Evolutionary conservation across 2,797 vertebrate genomes (phyloP), one percentile per base, ranked within the genome.

Genomic region (Tenualosa thibaudeaui): DNA sequence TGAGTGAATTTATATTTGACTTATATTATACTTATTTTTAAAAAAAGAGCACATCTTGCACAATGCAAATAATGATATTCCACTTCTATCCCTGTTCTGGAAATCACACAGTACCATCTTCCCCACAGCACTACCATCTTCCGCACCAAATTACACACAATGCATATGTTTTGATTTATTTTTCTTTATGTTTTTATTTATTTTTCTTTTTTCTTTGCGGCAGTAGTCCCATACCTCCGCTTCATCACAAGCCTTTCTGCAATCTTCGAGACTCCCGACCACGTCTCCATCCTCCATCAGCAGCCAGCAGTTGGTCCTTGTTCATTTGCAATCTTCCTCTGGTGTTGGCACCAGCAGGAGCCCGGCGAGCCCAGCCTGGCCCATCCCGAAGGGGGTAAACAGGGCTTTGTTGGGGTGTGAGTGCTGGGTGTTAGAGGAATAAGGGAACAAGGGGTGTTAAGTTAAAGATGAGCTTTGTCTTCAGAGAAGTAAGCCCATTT

Each of bases 261-360:
- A 40, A 78, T 78, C 5, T 3, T 13, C 37, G 17, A 19, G 71
- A 46, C 40, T 43, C 37, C 40, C 6, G 4, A 19, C 68, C 13
- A 46, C 15, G 37, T 17, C 37, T 75, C 6, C 37, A 43, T 46
- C 6, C 71, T 8, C 71, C 3, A 15, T n/a, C 56, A 58, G 56
- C 58, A 62, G 56, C 19, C 56, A 58, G 56, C 19, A 31, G 46
- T 46, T 7, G 46, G 68, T 40, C 37, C 68, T 13, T 40, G 68
- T 75, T 75, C 68, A 75, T 75, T 75, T 75, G 5, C 31, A 75
- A 75, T 46, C 71, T 43, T 15, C 71, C 71, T 78, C 71, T 78
- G 40, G 37, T 46, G 71, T 19, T 6, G 40, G 37, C 0, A 40
- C 17, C 71, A 78, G 71, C 71, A 46, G 37, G 71, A 46, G 71